These are phyloP conservation scores for Oryctes rhinoceros DNA, from an alignment of 1,140 invertebrate genomes.

Conservation along the genomic window DNA sequence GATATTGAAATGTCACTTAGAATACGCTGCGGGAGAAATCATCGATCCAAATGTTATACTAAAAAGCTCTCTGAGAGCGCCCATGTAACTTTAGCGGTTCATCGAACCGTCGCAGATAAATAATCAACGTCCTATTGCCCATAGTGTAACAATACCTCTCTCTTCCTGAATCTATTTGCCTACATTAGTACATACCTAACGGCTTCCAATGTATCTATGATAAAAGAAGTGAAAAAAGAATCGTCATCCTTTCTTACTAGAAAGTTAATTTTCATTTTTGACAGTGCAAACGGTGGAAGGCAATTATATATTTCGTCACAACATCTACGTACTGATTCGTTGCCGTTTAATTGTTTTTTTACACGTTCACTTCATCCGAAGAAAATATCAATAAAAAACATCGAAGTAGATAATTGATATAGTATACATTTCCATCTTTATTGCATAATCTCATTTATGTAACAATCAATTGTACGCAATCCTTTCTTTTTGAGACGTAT, in stretches of 20 bases:
- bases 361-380: constrained; percentile 2
- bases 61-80: too few species aligned
- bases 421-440: too few species aligned
- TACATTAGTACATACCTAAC: not conserved
- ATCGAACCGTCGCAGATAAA: not conserved
- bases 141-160: constrained; percentile 4
- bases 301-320: not conserved
- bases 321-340: not conserved
- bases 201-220: not conserved
- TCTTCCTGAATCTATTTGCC: not conserved
- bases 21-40: too few species aligned
- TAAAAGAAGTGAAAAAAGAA: constrained; percentile 15
- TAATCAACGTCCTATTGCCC: not conserved
- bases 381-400: constrained; percentile 7
- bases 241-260: not conserved
- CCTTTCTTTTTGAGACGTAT: too few species aligned
- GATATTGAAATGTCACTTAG: too few species aligned
- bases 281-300: not conserved
- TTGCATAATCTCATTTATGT: too few species aligned
- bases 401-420: not conserved
- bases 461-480: not conserved
- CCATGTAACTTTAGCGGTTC: not conserved
- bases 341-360: not conserved
- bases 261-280: constrained; percentile 27
- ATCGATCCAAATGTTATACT: too few species aligned